Conservation (phyloP, 2,113 vertebrate species). For the Eulacestoma nigropectus region DNA sequence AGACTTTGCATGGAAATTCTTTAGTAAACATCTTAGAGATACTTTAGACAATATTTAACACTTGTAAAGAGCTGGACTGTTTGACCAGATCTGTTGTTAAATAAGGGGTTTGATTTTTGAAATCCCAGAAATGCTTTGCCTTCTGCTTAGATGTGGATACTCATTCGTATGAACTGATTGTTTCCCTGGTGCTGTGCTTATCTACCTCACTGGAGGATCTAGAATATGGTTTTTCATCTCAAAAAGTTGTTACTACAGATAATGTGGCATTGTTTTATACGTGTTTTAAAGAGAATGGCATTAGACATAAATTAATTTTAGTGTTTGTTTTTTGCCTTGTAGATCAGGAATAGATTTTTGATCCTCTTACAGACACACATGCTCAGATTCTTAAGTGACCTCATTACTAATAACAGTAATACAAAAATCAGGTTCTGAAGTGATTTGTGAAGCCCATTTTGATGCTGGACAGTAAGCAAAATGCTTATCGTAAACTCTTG, state of each 20-base stretch:
- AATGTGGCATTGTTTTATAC: neutral
- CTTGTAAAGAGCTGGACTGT: neutral
- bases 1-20: neutral
- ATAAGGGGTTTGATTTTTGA: neutral
- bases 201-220: neutral
- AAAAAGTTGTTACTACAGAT: neutral
- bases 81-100: neutral
- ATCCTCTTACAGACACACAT: neutral
- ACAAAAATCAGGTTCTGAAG: neutral
- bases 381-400: neutral
- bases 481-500: neutral
- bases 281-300: neutral
- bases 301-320: neutral
- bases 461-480: neutral
- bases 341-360: neutral
- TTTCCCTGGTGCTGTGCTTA: neutral
- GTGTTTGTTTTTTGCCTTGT: neutral
- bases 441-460: neutral
- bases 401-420: neutral
- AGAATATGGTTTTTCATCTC: neutral
- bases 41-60: neutral
- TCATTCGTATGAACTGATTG: neutral
- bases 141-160: neutral
- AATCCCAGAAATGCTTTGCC: neutral
- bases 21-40: neutral